phyloP scores from a whole-genome alignment of 2,797 vertebrate species.

The Prunella strophiata region DNA sequence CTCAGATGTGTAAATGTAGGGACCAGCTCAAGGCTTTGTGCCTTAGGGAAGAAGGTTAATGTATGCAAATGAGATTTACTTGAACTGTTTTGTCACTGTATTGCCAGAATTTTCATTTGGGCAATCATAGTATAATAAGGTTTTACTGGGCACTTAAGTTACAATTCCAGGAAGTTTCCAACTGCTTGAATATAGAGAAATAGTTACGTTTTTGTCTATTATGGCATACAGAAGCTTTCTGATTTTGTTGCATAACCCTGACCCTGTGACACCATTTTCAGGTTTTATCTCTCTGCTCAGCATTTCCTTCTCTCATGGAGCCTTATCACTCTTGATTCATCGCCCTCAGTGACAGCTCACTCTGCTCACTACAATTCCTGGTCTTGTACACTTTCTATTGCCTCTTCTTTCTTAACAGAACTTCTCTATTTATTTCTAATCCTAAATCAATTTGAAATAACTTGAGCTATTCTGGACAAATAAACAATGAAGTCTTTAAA shows the following conservation, averaged over 20 bases:
- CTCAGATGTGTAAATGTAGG: neutral
- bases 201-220: neutral
- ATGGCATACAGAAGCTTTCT: neutral
- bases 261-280: conserved; percentile 12
- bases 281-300: conserved; percentile 27
- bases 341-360: neutral
- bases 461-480: neutral
- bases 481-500: conserved; percentile 9
- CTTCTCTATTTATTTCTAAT: conserved; percentile 2
- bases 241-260: conserved; percentile 28
- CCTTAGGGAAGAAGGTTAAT: neutral
- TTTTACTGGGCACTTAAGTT: neutral
- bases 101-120: neutral
- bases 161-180: neutral
- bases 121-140: neutral
- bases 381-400: neutral
- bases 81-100: neutral
- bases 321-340: neutral
- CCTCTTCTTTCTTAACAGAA: conserved; percentile 10
- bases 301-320: neutral
- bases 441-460: neutral
- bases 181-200: neutral
- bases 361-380: conserved; percentile 6
- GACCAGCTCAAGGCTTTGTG: neutral
- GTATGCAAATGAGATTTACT: neutral